phyloP scores from a whole-genome alignment of 2,888 invertebrate genomes.

The Pecten maximus region DNA sequence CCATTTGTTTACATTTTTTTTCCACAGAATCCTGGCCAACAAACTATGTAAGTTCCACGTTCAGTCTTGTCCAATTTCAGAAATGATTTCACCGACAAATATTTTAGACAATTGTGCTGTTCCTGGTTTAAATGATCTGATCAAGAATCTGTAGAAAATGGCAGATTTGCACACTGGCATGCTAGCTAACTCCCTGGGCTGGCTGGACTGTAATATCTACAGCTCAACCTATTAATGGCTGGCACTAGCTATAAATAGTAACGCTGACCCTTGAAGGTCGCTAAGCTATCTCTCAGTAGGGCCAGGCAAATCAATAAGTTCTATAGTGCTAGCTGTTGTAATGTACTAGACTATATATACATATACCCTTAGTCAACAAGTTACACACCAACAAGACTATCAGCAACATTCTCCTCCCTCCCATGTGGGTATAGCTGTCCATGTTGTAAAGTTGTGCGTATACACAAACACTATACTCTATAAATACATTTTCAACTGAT shows the following conservation, averaged over 20 bases:
- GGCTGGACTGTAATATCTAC: constrained; percentile 22
- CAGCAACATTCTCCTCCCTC: neutral
- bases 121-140: neutral
- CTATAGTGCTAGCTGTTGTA: neutral
- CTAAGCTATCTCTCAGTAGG: constrained; percentile 33
- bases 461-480: neutral
- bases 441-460: neutral
- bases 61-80: neutral
- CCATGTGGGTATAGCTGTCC: neutral
- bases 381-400: neutral
- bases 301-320: constrained; percentile 12
- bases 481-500: neutral
- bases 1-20: constrained; percentile 31
- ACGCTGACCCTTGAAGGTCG: constrained; percentile 29
- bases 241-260: constrained; percentile 29
- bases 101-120: neutral
- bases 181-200: neutral
- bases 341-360: neutral
- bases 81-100: neutral
- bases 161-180: neutral
- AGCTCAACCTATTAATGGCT: constrained; percentile 18
- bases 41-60: neutral
- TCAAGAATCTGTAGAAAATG: neutral
- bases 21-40: neutral
- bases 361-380: neutral